Percentiles rank a stretch among this genome's conserved stretches.
Evolutionary conservation across 2,113 vertebrate genomes (phyloP).

Genomic region (Siphamia tubifer): DNA sequence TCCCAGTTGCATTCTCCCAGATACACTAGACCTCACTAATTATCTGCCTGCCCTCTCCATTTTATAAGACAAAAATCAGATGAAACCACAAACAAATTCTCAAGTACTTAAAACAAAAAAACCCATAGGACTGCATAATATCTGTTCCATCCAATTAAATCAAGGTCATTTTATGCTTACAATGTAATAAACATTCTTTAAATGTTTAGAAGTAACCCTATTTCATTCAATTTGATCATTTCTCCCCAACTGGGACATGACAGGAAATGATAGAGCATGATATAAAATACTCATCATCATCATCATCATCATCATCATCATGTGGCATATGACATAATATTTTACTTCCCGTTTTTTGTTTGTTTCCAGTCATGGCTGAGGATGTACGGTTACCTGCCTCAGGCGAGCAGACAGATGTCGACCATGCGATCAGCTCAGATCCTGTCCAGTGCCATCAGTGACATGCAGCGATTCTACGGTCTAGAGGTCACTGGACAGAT

Average conservation of each 20-base stretch:
- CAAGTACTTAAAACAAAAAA: too few relatives aligned
- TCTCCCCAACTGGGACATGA: too few relatives aligned
- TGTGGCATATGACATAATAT: too few relatives aligned
- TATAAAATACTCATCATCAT: too few relatives aligned
- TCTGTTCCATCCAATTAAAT: neutral
- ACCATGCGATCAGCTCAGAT: constrained; percentile 93
- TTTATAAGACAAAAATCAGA: neutral
- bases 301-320: too few relatives aligned
- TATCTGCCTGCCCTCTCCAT: neutral
- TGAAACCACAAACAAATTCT: neutral
- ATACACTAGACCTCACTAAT: neutral
- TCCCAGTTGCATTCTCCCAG: neutral
- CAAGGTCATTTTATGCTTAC: too few relatives aligned
- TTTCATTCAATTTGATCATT: too few relatives aligned
- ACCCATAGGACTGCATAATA: too few relatives aligned
- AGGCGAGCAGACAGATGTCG: constrained; percentile 91
- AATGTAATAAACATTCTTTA: too few relatives aligned
- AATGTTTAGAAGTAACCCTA: too few relatives aligned
- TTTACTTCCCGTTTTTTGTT: neutral
- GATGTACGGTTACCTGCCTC: constrained; percentile 93
- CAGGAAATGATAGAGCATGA: too few relatives aligned
- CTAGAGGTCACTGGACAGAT: constrained; percentile 89
- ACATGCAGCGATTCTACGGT: constrained; percentile 96
- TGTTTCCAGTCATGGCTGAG: constrained; percentile 89
- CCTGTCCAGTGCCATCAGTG: constrained; percentile 84